A percentile compares a stretch with the other conserved stretches of the same genome.
These are phyloP conservation scores for Alsophila aescularia DNA, from an alignment of 2,888 invertebrate genomes.

Conservation along the genomic window DNA sequence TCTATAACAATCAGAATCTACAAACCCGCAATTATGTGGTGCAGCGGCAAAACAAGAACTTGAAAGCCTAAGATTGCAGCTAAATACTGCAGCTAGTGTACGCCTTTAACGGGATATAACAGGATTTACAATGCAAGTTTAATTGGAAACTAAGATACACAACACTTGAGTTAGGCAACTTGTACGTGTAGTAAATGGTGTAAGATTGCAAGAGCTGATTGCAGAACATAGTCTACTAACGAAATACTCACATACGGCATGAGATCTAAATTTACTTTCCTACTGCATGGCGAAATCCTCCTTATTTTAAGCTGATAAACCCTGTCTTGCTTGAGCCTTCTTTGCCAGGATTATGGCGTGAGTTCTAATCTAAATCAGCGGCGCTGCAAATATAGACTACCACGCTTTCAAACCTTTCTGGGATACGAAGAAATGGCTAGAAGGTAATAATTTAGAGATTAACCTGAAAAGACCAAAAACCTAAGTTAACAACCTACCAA, in stretches of 20 bases:
- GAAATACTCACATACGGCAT: not conserved
- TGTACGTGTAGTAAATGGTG: slow-evolving; percentile 10
- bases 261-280: too few relatives aligned
- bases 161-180: slow-evolving; percentile 4
- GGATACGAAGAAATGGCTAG: too few relatives aligned
- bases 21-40: slow-evolving; percentile 12
- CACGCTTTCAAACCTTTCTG: too few relatives aligned
- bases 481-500: too few relatives aligned
- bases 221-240: not conserved
- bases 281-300: too few relatives aligned
- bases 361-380: too few relatives aligned
- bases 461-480: too few relatives aligned
- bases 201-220: slow-evolving; percentile 9
- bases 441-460: too few relatives aligned
- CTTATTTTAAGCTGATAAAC: too few relatives aligned
- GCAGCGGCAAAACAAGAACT: slow-evolving; percentile 19
- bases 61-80: slow-evolving; percentile 18
- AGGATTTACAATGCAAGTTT: slow-evolving; percentile 24
- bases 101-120: slow-evolving; percentile 12
- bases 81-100: slow-evolving; percentile 1
- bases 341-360: too few relatives aligned
- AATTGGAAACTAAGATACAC: slow-evolving; percentile 20
- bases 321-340: too few relatives aligned
- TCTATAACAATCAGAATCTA: slow-evolving; percentile 7
- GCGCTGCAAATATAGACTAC: too few relatives aligned